Evolutionary conservation across 2,113 vertebrate genomes (phyloP).

Genomic region (Pipa parva): DNA sequence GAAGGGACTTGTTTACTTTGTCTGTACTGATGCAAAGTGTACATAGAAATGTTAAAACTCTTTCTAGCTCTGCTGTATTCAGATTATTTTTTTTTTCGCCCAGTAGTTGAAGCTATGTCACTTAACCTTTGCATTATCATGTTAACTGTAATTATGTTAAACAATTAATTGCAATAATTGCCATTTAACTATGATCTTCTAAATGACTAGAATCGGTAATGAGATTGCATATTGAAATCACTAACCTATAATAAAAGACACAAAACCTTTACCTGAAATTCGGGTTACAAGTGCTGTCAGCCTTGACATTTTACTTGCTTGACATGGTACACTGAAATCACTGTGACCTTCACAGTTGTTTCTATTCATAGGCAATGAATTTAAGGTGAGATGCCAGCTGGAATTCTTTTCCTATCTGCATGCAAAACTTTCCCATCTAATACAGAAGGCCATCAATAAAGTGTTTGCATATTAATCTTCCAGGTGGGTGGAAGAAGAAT

Average conservation of each 20-base stretch:
- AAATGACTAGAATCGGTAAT: not conserved
- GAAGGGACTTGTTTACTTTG: no score
- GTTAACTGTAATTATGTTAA: conserved; percentile 11
- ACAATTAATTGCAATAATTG: conserved; percentile 1
- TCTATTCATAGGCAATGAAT: conserved; percentile 19
- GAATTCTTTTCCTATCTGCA: conserved; percentile 4
- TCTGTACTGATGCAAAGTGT: no score
- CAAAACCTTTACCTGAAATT: conserved; percentile 2
- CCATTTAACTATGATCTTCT: not conserved
- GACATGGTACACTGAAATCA: conserved; percentile 24
- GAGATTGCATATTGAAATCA: not conserved
- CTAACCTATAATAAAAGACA: conserved; percentile 9
- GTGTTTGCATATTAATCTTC: not conserved
- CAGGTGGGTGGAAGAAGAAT: conserved; percentile 1
- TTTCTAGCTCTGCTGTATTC: no score
- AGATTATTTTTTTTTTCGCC: no score
- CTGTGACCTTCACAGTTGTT: conserved; percentile 28
- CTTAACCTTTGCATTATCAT: not conserved
- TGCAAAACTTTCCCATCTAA: conserved; percentile 9
- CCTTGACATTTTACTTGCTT: conserved; percentile 33
- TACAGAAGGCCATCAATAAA: not conserved
- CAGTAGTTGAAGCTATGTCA: no score
- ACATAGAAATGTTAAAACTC: no score
- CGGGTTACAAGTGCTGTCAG: conserved; percentile 22
- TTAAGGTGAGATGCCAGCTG: conserved; percentile 25